Evolutionary conservation across 2,113 vertebrate species (phyloP).

Genomic region (Hydrochoerus hydrochaeris): DNA sequence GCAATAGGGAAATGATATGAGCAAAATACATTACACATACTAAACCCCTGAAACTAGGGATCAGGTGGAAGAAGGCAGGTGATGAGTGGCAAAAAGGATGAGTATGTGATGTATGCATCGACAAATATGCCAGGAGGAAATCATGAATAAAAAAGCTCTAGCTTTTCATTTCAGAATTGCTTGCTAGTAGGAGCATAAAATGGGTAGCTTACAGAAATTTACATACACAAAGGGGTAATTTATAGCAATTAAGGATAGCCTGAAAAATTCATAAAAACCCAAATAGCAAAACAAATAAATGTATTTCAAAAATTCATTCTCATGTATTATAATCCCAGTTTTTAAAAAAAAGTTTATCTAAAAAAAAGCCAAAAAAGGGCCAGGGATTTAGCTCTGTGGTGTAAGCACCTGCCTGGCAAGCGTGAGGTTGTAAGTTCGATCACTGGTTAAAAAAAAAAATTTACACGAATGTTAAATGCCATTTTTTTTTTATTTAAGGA

Average conservation of each 20-base stretch:
- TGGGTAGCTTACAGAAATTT: not conserved
- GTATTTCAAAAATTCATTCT: not conserved
- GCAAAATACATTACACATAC: not conserved
- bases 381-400: too few species aligned
- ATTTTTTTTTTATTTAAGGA: not conserved
- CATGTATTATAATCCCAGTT: not conserved
- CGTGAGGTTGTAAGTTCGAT: too few species aligned
- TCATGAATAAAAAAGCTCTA: not conserved
- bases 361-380: not conserved
- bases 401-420: too few species aligned
- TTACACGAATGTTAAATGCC: not conserved
- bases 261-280: not conserved
- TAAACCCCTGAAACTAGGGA: not conserved
- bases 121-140: not conserved
- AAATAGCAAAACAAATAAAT: not conserved
- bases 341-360: conserved; percentile 19
- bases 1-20: not conserved
- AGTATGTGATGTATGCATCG: not conserved
- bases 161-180: not conserved
- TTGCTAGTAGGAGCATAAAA: not conserved
- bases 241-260: not conserved
- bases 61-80: not conserved
- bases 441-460: not conserved
- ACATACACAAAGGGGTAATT: not conserved
- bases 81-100: not conserved